These are phyloP conservation scores for Pomacea maculata DNA, from an alignment of 1,140 invertebrate species.

Conservation along the genomic window DNA sequence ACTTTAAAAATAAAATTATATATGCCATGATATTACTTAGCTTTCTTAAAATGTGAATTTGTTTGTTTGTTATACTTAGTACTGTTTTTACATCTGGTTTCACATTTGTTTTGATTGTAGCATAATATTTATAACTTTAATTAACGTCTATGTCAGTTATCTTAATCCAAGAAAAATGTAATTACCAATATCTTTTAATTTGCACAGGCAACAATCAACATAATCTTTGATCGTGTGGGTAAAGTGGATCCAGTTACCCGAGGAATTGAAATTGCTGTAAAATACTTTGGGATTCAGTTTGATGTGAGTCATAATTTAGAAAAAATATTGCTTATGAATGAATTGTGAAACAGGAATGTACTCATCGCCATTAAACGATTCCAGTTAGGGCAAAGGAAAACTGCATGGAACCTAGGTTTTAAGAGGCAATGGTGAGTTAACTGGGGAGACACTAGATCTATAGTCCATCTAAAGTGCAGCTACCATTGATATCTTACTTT, in stretches of 20 bases:
- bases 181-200: conserved; percentile 19
- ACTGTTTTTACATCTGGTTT: neutral
- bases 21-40: neutral
- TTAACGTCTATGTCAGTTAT: neutral
- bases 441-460: too few species aligned
- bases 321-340: too few species aligned
- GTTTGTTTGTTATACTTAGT: neutral
- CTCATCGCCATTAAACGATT: too few species aligned
- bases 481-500: too few species aligned
- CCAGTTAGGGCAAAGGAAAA: too few species aligned
- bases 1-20: too few species aligned
- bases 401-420: too few species aligned
- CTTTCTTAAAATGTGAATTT: neutral
- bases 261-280: conserved; percentile 95
- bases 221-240: conserved; percentile 98
- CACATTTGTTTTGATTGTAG: neutral
- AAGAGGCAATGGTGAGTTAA: too few species aligned
- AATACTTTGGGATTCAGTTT: conserved; percentile 96
- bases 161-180: too few species aligned
- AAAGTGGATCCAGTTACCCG: conserved; percentile 98
- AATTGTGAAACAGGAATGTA: too few species aligned
- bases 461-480: too few species aligned
- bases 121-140: neutral
- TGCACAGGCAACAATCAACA: conserved; percentile 84
- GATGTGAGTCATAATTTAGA: conserved; percentile 75